Evolutionary conservation across 2,888 invertebrate species (phyloP).

Genomic region (Mesopsocus fuscifrons): DNA sequence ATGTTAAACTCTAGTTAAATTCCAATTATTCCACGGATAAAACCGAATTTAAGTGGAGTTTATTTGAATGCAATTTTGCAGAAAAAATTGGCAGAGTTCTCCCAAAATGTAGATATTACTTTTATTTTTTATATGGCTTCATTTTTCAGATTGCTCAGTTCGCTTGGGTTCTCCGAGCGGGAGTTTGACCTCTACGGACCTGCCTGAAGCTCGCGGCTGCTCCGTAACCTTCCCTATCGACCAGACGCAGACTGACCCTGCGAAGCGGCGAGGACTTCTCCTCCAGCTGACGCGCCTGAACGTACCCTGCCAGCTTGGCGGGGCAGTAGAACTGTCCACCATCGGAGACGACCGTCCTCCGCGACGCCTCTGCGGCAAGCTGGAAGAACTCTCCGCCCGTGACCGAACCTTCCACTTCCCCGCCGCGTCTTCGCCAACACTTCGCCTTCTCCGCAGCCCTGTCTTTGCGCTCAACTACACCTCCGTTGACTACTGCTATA

Average conservation of each 20-base stretch:
- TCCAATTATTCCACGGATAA: no score
- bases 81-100: no score
- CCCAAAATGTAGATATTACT: no score
- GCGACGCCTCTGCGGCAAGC: slow-evolving; percentile 39
- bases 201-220: background rate
- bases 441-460: slow-evolving; percentile 40
- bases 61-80: no score
- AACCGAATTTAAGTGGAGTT: no score
- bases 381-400: slow-evolving; percentile 40
- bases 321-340: slow-evolving; percentile 16
- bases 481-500: slow-evolving; percentile 51
- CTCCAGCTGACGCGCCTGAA: slow-evolving; percentile 45
- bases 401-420: slow-evolving; percentile 42
- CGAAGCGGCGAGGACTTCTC: slow-evolving; percentile 33
- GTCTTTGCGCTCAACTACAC: slow-evolving; percentile 46
- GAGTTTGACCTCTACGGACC: background rate
- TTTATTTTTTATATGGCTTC: no score
- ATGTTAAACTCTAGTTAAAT: no score
- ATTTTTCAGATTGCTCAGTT: slow-evolving; percentile 7
- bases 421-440: slow-evolving; percentile 22
- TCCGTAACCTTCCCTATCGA: background rate
- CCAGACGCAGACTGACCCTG: background rate
- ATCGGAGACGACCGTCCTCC: background rate
- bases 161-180: slow-evolving; percentile 5
- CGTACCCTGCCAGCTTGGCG: slow-evolving; percentile 43